Evolutionary conservation across 2,888 invertebrate genomes (phyloP).

Genomic region (Merodon equestris): DNA sequence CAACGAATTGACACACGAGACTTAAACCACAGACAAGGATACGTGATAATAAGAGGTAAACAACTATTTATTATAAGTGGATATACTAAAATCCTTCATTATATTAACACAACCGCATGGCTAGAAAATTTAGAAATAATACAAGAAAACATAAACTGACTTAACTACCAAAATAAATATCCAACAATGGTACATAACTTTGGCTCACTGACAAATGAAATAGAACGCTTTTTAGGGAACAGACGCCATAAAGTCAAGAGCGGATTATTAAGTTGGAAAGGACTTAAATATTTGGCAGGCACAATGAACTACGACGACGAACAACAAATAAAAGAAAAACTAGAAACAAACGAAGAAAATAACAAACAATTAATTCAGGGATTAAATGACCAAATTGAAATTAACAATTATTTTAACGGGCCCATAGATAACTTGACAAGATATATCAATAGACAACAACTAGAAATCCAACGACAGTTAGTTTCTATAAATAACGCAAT

Average conservation of each 20-base stretch:
- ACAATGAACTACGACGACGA: conserved; percentile 18
- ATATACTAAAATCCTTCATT: conserved; percentile 26
- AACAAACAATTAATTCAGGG: conserved; percentile 13
- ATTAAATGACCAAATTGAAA: conserved; percentile 1
- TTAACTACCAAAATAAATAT: conserved; percentile 20
- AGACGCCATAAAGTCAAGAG: conserved; percentile 2
- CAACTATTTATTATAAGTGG: conserved; percentile 1
- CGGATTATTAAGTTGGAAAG: conserved; percentile 9
- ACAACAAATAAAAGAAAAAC: conserved; percentile 6
- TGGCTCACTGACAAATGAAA: not conserved
- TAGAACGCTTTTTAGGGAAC: not conserved
- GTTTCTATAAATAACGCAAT: not conserved
- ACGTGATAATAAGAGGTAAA: conserved; percentile 15
- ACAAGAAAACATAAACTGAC: conserved; percentile 19
- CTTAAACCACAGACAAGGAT: conserved; percentile 18
- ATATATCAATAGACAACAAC: conserved; percentile 30
- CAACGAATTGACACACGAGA: conserved; percentile 24
- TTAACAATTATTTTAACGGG: not conserved
- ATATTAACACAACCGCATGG: conserved; percentile 8
- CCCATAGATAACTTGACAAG: not conserved
- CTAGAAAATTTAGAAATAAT: conserved; percentile 15
- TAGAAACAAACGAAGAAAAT: conserved; percentile 10
- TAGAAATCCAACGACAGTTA: conserved; percentile 11
- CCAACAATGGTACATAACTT: conserved; percentile 13
- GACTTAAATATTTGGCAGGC: conserved; percentile 20